Base-by-base conservation (phyloP, 2,888 invertebrate genomes). In the Brachyptera risi region DNA sequence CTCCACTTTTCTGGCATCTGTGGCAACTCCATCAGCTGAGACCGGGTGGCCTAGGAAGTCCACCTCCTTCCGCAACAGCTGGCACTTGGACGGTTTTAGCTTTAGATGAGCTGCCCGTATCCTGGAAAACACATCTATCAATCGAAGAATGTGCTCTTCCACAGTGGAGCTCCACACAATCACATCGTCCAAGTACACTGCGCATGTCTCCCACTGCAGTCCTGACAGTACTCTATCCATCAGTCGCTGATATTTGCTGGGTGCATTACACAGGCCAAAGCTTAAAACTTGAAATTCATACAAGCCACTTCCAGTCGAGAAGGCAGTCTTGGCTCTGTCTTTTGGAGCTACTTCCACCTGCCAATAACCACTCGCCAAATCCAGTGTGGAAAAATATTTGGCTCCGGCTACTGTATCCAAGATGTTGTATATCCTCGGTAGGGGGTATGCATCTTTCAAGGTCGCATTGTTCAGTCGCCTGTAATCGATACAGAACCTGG, bases 11-110 rank as follows among this genome's bases (percentile, higher is more conserved):
- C 9, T n/a, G 4, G 57, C 40, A 13, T 21, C 23, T 17, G 57
- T 40, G 2, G 11, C 5, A 3, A 56, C 21, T 2, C 57, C 57
- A 1, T 17, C 15, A 3, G 3, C 19, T 2, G 57, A 38, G 9
- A 56, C 11, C 1, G 3, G 7, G 23, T 56, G 57, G 2, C 57
- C 57, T 3, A 56, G 27, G 21, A 38, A 56, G 11, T 17, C 17
- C 2, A 56, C 27, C 17, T 56, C 57, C 7, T 11, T 9, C 15
- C 5, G 5, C 5, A 56, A 5, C 13, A 38, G 13, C 38, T 19
- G 7, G 57, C 57, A 56, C 19, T 56, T 56, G 3, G 5, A 2
- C 1, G 57, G 40, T 17, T 56, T 56, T 38, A 56, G 24, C 7
- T 38, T 40, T 3, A 56, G 19, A 13, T 37, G 17, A n/a, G 19